Evolutionary conservation across 64 coral and sea anemone genomes (phyloP).

Genomic region (Trachythela sp.): DNA sequence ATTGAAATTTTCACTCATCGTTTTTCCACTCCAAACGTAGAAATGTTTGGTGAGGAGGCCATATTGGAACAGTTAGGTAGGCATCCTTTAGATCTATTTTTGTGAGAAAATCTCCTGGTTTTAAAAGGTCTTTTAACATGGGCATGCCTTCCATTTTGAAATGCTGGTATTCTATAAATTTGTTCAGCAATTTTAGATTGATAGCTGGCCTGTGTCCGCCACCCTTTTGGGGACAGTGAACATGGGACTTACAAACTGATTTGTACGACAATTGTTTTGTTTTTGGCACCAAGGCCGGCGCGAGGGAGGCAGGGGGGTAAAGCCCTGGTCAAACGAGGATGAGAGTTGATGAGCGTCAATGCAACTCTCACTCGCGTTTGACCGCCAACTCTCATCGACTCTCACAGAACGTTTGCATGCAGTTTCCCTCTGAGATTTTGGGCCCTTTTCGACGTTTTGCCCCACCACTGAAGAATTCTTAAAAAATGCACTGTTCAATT

Average conservation of each 20-base stretch:
- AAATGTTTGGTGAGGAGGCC: background rate
- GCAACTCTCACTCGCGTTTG: too few species aligned
- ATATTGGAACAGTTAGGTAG: too few species aligned
- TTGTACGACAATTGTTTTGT: background rate
- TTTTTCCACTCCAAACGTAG: background rate
- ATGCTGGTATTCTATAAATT: slow-evolving; percentile 15
- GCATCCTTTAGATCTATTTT: background rate
- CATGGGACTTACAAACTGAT: slow-evolving; percentile 3
- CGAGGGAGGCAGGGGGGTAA: background rate
- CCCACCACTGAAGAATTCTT: too few species aligned
- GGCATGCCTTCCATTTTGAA: slow-evolving; percentile 34
- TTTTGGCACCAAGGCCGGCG: background rate
- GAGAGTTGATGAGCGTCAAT: too few species aligned
- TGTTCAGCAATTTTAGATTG: slow-evolving; percentile 17
- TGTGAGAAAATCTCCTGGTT: background rate
- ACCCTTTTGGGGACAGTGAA: slow-evolving; percentile 9
- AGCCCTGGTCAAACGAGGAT: too few species aligned
- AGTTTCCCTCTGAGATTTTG: too few species aligned
- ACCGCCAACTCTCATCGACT: too few species aligned
- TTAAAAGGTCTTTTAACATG: slow-evolving; percentile 4
- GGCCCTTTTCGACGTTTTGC: too few species aligned
- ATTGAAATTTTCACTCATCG: background rate
- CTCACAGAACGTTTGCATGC: too few species aligned
- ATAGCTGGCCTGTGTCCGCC: background rate
- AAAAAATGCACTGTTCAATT: too few species aligned